Base-by-base conservation (phyloP, 92 coral and sea anemone species). In the Phenganax subtilis region DNA sequence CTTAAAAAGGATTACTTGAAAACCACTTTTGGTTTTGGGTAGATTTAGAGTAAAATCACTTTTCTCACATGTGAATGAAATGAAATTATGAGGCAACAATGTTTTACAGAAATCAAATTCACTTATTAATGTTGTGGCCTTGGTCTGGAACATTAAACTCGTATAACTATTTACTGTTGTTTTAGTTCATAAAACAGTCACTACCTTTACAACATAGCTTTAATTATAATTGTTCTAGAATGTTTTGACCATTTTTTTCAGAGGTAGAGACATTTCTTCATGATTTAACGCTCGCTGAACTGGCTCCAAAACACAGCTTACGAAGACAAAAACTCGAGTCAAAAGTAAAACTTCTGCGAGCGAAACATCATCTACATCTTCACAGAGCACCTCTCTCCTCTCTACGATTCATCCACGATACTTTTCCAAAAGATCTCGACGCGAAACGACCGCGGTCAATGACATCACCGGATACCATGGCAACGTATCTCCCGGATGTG, bases 381-480 rank as follows among this genome's bases (percentile, higher is more conserved):
- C 83, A 79, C 9, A 47, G 83, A 54, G 29, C 55, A 20, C 74
- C 83, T 12, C 55, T 79, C 3, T 44, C 83, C 8, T 79, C 83
- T 29, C 15, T 79, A 25, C 83, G 83, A 14, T 54, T 51, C 9
- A 7, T 60, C 7, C 10, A 63, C 83, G 83, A 79, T 65, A 72
- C 83, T 61, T 79, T 79, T 62, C 83, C 83, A 25, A 79, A 65
- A 54, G 83, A 79, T 68, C 83, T 79, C 57, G 83, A 79, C 51
- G 73, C 47, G 8, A 79, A 79, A 14, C 74, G 83, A 62, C 83
- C 83, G 0, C 83, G 83, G n/a, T 55, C 83, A 16, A 15, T 55
- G 29, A 79, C 83, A 61, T 79, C 74, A 63, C 83, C 83, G 8
- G 83, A 79, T 62, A 15, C 53, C 17, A 57, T 77, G 66, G 17